Evolutionary conservation across 2,888 invertebrate species (phyloP).

Genomic region (Lithophane ornitopus): DNA sequence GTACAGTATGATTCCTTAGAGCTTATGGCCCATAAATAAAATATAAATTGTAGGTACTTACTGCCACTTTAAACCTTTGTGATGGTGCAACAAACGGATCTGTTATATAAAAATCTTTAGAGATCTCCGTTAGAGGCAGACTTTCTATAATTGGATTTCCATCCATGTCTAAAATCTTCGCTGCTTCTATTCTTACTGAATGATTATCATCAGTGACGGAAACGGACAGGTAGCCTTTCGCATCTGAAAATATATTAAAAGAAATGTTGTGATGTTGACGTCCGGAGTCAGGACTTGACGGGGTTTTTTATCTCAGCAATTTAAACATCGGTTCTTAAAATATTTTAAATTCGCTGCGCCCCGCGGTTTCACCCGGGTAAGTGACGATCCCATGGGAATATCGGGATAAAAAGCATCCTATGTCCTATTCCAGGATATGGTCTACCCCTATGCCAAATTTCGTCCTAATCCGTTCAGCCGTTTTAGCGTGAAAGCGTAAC

Average conservation of each 20-base stretch:
- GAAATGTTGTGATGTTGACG: not conserved
- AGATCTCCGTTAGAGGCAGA: conserved; percentile 35
- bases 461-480: too few relatives aligned
- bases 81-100: conserved; percentile 51
- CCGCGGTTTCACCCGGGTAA: too few relatives aligned
- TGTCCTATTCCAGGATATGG: too few relatives aligned
- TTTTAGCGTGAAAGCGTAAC: too few relatives aligned
- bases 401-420: too few relatives aligned
- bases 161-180: conserved; percentile 48
- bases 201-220: conserved; percentile 48
- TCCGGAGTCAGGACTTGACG: not conserved
- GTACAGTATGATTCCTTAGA: conserved; percentile 4
- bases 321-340: not conserved
- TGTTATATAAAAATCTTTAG: conserved; percentile 56
- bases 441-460: too few relatives aligned
- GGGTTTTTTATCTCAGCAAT: not conserved
- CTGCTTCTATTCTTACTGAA: conserved; percentile 46
- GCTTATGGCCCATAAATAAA: not conserved
- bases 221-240: conserved; percentile 47
- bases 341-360: not conserved
- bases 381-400: too few relatives aligned
- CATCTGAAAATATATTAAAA: conserved; percentile 50
- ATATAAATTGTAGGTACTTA: conserved; percentile 46
- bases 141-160: conserved; percentile 8
- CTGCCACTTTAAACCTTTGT: conserved; percentile 58